Percentiles rank a stretch among this genome's conserved stretches.
These are phyloP conservation scores for Coregonus suidteri DNA, from an alignment of 2,797 vertebrate genomes.

Conservation along the genomic window DNA sequence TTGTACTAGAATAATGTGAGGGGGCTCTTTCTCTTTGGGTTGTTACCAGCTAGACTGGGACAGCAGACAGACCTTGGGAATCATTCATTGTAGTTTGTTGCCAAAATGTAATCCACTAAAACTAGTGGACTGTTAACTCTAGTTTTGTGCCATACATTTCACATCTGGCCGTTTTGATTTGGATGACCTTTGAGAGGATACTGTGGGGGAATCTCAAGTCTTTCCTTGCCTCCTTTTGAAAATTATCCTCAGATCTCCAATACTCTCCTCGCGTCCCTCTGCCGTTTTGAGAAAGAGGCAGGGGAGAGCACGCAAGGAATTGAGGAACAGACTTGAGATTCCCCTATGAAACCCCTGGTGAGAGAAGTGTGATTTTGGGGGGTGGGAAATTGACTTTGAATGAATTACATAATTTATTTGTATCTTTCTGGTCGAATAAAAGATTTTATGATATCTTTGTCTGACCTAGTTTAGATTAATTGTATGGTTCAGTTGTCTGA, in stretches of 20 bases:
- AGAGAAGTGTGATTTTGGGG: slow-evolving; percentile 51
- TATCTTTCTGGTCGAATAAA: slow-evolving; percentile 77
- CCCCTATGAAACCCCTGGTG: not conserved
- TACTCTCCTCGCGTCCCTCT: too few relatives aligned
- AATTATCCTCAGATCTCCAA: too few relatives aligned
- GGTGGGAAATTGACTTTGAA: slow-evolving; percentile 64
- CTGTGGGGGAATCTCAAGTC: slow-evolving; percentile 3
- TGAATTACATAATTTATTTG: slow-evolving; percentile 54
- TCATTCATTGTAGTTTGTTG: slow-evolving; percentile 44
- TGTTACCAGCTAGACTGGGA: slow-evolving; percentile 35
- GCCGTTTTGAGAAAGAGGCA: not conserved
- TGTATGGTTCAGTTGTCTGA: not conserved
- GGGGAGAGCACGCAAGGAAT: not conserved
- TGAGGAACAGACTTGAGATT: not conserved
- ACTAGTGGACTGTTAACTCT: slow-evolving; percentile 8
- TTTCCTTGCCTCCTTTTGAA: not conserved
- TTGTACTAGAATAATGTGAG: slow-evolving; percentile 31
- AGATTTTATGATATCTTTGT: slow-evolving; percentile 60
- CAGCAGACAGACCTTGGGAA: slow-evolving; percentile 22
- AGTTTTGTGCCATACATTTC: slow-evolving; percentile 57
- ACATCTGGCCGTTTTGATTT: slow-evolving; percentile 36
- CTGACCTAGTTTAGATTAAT: not conserved
- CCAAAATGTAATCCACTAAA: slow-evolving; percentile 43
- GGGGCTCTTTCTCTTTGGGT: slow-evolving; percentile 17
- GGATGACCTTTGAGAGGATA: slow-evolving; percentile 23